These are phyloP conservation scores for Agrotis exclamationis DNA, from an alignment of 2,888 invertebrate species.

Conservation along the genomic window DNA sequence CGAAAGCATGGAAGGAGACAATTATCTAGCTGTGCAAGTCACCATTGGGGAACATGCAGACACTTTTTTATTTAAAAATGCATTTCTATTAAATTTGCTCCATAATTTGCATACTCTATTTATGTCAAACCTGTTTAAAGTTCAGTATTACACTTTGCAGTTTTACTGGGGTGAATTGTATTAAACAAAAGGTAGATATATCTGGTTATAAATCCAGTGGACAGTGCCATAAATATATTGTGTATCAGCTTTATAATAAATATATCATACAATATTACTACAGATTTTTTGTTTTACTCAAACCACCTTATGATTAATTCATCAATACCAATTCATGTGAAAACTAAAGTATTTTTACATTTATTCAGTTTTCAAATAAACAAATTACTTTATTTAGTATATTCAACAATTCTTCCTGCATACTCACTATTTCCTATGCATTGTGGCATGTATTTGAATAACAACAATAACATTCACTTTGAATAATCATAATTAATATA, in stretches of 20 bases:
- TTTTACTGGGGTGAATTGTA: slow-evolving; percentile 30
- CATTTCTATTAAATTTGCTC: slow-evolving; percentile 32
- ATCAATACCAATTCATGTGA: slow-evolving; percentile 6
- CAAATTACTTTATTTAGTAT: slow-evolving; percentile 1
- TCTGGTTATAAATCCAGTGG: slow-evolving; percentile 8
- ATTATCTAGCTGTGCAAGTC: slow-evolving; percentile 73
- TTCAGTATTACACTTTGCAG: slow-evolving; percentile 17
- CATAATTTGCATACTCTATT: slow-evolving; percentile 24
- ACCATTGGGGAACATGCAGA: slow-evolving; percentile 51
- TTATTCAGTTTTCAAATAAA: slow-evolving; percentile 16
- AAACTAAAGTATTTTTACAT: slow-evolving; percentile 17
- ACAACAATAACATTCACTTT: slow-evolving; percentile 66
- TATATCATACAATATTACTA: not conserved
- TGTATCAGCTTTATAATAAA: slow-evolving; percentile 1
- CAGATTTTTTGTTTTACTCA: not conserved
- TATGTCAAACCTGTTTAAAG: slow-evolving; percentile 19
- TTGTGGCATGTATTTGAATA: slow-evolving; percentile 70
- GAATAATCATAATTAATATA: slow-evolving; percentile 72
- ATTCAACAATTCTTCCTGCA: slow-evolving; percentile 37
- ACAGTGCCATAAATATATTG: slow-evolving; percentile 17
- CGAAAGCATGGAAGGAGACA: slow-evolving; percentile 80
- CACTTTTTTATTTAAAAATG: slow-evolving; percentile 46
- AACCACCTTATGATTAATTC: slow-evolving; percentile 10
- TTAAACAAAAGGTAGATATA: slow-evolving; percentile 25
- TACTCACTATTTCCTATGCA: slow-evolving; percentile 89